Evolutionary conservation across 2,888 invertebrate species (phyloP).

Genomic region (Himalopsyche japonica): DNA sequence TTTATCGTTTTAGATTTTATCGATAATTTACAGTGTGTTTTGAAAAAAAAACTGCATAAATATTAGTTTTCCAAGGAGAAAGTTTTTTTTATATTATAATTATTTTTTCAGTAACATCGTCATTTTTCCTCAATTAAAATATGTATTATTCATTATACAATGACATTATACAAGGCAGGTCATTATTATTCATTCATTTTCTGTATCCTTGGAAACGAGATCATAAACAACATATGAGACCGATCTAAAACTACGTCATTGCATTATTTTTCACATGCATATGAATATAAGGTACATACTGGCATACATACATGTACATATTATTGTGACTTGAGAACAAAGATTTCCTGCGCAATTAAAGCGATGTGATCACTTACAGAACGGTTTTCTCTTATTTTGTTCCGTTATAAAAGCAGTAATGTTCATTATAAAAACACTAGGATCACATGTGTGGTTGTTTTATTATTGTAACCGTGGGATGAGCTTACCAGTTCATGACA

Average conservation of each 20-base stretch:
- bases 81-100: no score
- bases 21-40: no score
- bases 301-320: no score
- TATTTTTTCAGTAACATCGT: no score
- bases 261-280: neutral
- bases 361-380: neutral
- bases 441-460: slow-evolving; percentile 13
- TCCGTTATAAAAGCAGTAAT: slow-evolving; percentile 1
- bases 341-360: neutral
- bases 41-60: no score
- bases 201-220: neutral
- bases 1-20: no score
- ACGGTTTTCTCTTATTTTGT: neutral
- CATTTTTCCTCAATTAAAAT: no score
- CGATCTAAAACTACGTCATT: neutral
- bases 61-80: no score
- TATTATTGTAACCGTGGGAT: slow-evolving; percentile 20
- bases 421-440: slow-evolving; percentile 24
- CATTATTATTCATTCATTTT: neutral
- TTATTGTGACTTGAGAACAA: neutral
- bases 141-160: neutral
- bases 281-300: neutral
- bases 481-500: slow-evolving; percentile 4
- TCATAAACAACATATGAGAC: neutral
- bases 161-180: neutral